Percentiles rank a stretch among this genome's conserved stretches.
phyloP scores from a whole-genome alignment of 2,888 invertebrate genomes.

The Andrena minutula region DNA sequence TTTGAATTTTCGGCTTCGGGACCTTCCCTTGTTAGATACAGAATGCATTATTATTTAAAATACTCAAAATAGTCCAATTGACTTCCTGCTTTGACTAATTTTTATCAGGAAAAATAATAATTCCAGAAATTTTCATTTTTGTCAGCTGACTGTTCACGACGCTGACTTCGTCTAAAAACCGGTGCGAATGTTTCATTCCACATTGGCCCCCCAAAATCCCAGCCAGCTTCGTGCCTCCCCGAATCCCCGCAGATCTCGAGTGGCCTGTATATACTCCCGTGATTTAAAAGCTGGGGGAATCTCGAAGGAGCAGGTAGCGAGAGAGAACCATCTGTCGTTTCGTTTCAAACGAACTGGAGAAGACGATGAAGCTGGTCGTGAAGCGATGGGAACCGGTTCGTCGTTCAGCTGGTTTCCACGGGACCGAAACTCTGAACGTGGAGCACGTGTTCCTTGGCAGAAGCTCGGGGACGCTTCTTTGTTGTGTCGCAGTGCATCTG shows the following conservation, averaged over 20 bases:
- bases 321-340: conserved; percentile 58
- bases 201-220: background rate
- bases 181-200: too few relatives aligned
- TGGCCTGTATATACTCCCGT: background rate
- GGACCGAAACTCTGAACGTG: conserved; percentile 53
- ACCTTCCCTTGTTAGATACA: too few relatives aligned
- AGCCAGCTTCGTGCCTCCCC: background rate
- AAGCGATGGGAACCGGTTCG: conserved; percentile 67
- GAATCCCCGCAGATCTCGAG: background rate
- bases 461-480: conserved; percentile 40
- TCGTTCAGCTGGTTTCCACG: conserved; percentile 56
- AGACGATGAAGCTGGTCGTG: conserved; percentile 38
- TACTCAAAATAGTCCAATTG: too few relatives aligned
- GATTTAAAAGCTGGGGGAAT: conserved; percentile 19
- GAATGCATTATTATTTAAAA: too few relatives aligned
- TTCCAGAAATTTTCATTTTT: too few relatives aligned
- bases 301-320: conserved; percentile 50
- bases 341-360: conserved; percentile 42
- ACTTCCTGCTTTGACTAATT: too few relatives aligned
- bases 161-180: too few relatives aligned
- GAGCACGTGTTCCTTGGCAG: conserved; percentile 61
- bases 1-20: too few relatives aligned
- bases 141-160: too few relatives aligned
- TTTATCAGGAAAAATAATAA: too few relatives aligned
- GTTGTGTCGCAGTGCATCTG: conserved; percentile 47